Percentiles rank a stretch among this genome's conserved stretches.
phyloP scores from a whole-genome alignment of 2,888 invertebrate genomes.

The Watsonalla binaria region DNA sequence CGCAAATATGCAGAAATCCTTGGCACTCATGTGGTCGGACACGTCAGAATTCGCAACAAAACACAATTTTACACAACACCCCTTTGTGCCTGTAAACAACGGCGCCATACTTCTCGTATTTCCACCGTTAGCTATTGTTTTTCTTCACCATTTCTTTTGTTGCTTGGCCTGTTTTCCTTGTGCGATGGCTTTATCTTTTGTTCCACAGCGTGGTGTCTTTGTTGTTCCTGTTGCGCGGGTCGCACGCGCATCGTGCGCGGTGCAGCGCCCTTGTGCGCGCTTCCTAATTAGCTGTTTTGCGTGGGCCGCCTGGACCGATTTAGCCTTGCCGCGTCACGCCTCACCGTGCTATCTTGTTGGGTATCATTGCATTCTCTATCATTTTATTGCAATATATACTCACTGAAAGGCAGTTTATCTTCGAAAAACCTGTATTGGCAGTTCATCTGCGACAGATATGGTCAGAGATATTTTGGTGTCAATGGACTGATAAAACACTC shows the following conservation, averaged over 20 bases:
- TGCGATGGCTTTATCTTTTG: slow-evolving; percentile 44
- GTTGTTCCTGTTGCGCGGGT: slow-evolving; percentile 28
- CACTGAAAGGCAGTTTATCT: not conserved
- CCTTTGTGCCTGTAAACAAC: slow-evolving; percentile 54
- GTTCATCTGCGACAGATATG: too few species aligned
- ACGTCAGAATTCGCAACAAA: slow-evolving; percentile 42
- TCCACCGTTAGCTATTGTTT: slow-evolving; percentile 46
- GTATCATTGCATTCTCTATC: slow-evolving; percentile 14
- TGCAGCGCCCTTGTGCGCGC: slow-evolving; percentile 70
- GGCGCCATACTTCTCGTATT: slow-evolving; percentile 29
- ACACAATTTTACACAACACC: slow-evolving; percentile 50
- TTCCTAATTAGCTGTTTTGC: slow-evolving; percentile 69
- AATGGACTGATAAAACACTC: too few species aligned
- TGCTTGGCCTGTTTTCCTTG: slow-evolving; percentile 43
- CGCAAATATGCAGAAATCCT: slow-evolving; percentile 11
- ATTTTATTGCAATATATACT: not conserved
- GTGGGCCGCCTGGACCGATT: slow-evolving; percentile 61
- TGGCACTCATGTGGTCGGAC: slow-evolving; percentile 23
- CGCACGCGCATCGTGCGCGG: slow-evolving; percentile 43
- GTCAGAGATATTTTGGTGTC: too few species aligned
- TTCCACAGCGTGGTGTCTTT: slow-evolving; percentile 41
- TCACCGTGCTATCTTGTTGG: slow-evolving; percentile 30
- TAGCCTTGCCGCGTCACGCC: slow-evolving; percentile 62
- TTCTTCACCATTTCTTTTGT: slow-evolving; percentile 55
- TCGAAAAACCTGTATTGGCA: too few species aligned